phyloP scores from a whole-genome alignment of 1,140 invertebrate species.

The Paraescarpia echinospica region DNA sequence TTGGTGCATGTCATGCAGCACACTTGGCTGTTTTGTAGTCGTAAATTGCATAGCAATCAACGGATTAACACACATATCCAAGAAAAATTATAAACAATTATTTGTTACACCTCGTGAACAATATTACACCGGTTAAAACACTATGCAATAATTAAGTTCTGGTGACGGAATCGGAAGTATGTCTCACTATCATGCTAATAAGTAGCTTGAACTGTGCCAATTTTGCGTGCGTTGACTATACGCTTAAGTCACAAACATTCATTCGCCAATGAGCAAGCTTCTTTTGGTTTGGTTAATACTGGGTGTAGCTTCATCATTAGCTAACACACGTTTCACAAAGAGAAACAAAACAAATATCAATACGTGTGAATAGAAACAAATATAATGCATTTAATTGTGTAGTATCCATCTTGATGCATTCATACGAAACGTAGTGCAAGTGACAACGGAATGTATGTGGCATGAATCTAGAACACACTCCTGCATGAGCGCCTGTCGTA shows the following conservation, averaged over 20 bases:
- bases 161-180: too few species aligned
- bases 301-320: neutral
- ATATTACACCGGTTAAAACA: too few species aligned
- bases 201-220: too few species aligned
- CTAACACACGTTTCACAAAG: neutral
- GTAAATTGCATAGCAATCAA: neutral
- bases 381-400: neutral
- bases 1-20: neutral
- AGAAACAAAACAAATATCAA: neutral
- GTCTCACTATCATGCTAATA: too few species aligned
- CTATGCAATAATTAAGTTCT: too few species aligned
- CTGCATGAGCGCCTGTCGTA: neutral
- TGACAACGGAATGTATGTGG: neutral
- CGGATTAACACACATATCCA: neutral
- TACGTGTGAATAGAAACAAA: neutral
- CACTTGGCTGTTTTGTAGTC: neutral
- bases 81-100: neutral
- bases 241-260: too few species aligned
- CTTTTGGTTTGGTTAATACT: neutral
- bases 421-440: neutral
- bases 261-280: neutral
- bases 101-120: too few species aligned
- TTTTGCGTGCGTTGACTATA: too few species aligned
- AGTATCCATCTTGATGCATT: neutral
- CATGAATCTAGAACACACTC: neutral